Percentiles rank a stretch among this genome's conserved stretches.
phyloP scores from a whole-genome alignment of 2,113 vertebrate genomes.

The Dunckerocampus dactyliophorus region DNA sequence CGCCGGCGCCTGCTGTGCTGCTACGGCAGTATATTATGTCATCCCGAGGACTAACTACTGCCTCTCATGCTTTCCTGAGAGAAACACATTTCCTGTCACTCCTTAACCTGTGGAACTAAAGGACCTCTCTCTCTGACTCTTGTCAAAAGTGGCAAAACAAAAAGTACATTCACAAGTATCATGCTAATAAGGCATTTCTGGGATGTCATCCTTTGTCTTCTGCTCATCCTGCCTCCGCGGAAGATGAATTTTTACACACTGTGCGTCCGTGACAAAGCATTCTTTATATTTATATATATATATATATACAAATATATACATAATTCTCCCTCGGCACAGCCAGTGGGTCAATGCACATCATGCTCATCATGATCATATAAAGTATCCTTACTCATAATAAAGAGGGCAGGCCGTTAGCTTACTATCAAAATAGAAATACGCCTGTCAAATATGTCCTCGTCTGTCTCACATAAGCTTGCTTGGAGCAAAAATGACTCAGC shows the following conservation, averaged over 20 bases:
- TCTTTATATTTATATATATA: slow-evolving; percentile 5
- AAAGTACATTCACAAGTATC: slow-evolving; percentile 51
- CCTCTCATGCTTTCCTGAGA: slow-evolving; percentile 45
- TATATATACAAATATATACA: not conserved
- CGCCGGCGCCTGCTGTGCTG: slow-evolving; percentile 2
- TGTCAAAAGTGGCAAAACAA: slow-evolving; percentile 2
- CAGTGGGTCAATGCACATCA: slow-evolving; percentile 26
- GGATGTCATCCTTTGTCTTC: slow-evolving; percentile 18
- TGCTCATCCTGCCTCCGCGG: slow-evolving; percentile 18
- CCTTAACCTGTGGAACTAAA: slow-evolving; percentile 64
- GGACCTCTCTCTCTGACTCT: slow-evolving; percentile 13
- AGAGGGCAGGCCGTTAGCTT: slow-evolving; percentile 10
- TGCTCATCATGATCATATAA: too few species aligned
- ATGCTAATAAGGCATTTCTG: slow-evolving; percentile 54
- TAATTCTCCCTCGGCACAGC: slow-evolving; percentile 20
- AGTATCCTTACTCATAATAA: slow-evolving; percentile 15
- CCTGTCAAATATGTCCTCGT: not conserved
- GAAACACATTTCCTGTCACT: slow-evolving; percentile 61
- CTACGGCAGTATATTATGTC: slow-evolving; percentile 35
- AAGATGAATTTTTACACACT: slow-evolving; percentile 31
- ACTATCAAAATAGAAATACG: slow-evolving; percentile 9
- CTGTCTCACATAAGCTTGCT: not conserved
- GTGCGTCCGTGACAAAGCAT: slow-evolving; percentile 21
- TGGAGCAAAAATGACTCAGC: not conserved
- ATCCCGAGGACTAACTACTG: slow-evolving; percentile 43